Percentiles rank a stretch among this genome's conserved stretches.
phyloP scores from a whole-genome alignment of 2,888 invertebrate genomes.

The Eurytoma adleriae region DNA sequence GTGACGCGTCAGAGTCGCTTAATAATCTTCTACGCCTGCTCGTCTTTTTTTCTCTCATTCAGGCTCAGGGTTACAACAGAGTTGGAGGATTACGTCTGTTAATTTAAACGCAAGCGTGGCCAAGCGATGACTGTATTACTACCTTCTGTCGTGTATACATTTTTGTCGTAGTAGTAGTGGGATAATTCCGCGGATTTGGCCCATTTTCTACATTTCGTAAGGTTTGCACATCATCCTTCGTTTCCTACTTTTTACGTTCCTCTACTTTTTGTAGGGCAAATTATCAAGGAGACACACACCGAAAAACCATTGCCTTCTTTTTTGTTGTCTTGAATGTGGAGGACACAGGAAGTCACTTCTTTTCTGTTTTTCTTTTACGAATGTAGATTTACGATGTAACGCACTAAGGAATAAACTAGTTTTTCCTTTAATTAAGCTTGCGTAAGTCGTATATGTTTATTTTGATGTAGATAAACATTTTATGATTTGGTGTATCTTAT shows the following conservation, averaged over 20 bases:
- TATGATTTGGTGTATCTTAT: no score
- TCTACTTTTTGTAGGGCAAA: background rate
- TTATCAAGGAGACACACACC: background rate
- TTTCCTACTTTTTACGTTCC: background rate
- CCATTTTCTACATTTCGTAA: conserved; percentile 4
- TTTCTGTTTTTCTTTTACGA: background rate
- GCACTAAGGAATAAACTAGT: no score
- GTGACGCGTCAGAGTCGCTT: no score
- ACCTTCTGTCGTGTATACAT: background rate
- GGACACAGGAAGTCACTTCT: conserved; percentile 3
- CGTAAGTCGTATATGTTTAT: no score
- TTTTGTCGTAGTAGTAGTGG: background rate
- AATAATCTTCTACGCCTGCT: no score
- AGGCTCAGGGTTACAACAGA: no score
- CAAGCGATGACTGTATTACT: no score
- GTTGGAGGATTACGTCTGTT: no score
- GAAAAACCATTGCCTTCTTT: background rate
- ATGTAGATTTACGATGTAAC: conserved; percentile 19
- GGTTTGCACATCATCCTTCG: background rate
- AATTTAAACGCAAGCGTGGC: no score
- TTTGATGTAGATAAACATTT: no score
- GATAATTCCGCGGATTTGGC: conserved; percentile 23
- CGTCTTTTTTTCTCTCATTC: no score
- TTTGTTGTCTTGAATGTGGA: background rate
- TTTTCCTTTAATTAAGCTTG: no score